Conservation (phyloP, 2,113 vertebrate species). For the Ovis canadensis region DNA sequence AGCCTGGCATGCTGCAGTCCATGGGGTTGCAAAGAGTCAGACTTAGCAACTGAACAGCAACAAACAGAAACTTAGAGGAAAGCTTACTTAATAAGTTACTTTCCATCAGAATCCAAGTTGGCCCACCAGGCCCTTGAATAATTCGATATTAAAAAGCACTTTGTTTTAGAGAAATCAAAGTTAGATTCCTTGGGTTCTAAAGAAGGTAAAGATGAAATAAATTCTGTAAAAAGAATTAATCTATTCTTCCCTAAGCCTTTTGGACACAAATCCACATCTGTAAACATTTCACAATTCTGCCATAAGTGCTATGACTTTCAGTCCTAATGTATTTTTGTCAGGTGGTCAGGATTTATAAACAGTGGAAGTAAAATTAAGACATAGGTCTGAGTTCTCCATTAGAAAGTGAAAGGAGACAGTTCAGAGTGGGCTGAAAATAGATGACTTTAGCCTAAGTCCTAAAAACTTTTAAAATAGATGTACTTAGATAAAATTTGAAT, state of each 20-base stretch:
- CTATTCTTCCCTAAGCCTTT: neutral
- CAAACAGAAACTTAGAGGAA: neutral
- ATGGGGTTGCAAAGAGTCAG: neutral
- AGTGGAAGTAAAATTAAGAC: slow-evolving; percentile 18
- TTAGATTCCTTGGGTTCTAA: neutral
- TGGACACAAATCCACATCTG: neutral
- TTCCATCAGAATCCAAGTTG: slow-evolving; percentile 17
- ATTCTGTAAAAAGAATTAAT: neutral
- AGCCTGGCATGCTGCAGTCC: neutral
- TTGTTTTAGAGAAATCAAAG: neutral
- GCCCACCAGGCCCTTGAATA: neutral
- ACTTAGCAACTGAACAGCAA: neutral
- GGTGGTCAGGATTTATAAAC: neutral
- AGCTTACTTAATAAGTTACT: neutral
- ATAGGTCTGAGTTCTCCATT: neutral
- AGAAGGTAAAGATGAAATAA: slow-evolving; percentile 1
- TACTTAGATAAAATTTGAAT: slow-evolving; percentile 12
- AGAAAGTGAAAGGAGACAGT: slow-evolving; percentile 34
- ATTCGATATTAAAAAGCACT: neutral
- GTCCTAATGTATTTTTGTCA: neutral
- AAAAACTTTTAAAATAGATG: neutral
- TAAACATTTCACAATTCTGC: neutral
- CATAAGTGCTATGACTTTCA: neutral
- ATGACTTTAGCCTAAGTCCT: neutral
- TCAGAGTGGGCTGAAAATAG: neutral